Base-by-base conservation (phyloP, 2,888 invertebrate species). In the Syrphus vitripennis region DNA sequence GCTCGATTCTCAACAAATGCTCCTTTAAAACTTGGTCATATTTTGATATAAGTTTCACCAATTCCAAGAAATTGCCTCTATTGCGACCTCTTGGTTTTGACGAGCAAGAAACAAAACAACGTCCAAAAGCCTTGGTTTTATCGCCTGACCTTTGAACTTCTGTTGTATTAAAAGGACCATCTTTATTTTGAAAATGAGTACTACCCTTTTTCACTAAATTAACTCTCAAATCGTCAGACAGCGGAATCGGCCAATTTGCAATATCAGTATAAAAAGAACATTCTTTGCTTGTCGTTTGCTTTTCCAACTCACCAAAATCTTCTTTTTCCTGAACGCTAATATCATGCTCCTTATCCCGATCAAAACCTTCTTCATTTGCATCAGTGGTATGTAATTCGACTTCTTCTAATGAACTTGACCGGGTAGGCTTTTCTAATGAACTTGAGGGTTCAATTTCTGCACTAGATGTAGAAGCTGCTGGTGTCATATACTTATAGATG, bases 81-180 rank as follows among this genome's bases (percentile, higher is more conserved):
- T 42, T 29, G 16, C 37, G 67, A 34, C 37, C 14, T 50, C 29
- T 53, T 53, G 50, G 24, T 69, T 69, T 53, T 53, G 53, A 53
- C 37, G 40, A 53, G 53, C 37, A 53, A 69, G n/a, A 53, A 69
- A 69, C 16, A 53, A 53, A 50, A 53, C 24, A 19, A 48, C 48
- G 48, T 48, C 31, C 31, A 65, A 65, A 65, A 50, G 19, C 21
- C 65, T 65, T 65, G 48, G 65, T 65, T 45, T 65, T 45, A 65
- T 65, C 29, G 63, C 63, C 63, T 63, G 67, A 67, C 34, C 48
- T 67, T 67, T 69, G 69, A 69, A 69, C 50, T 69, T 69, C 69
- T 4, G 50, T 24, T 69, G 69, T 69, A 69, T 67, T 67, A 67
- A 50, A 67, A 67, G 53, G 53, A 37, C 69, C 50, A 50, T 53